A percentile compares a stretch with the other conserved stretches of the same genome.
Conservation (phyloP, 2,888 invertebrate species). For the Drosophila mercatorum region DNA sequence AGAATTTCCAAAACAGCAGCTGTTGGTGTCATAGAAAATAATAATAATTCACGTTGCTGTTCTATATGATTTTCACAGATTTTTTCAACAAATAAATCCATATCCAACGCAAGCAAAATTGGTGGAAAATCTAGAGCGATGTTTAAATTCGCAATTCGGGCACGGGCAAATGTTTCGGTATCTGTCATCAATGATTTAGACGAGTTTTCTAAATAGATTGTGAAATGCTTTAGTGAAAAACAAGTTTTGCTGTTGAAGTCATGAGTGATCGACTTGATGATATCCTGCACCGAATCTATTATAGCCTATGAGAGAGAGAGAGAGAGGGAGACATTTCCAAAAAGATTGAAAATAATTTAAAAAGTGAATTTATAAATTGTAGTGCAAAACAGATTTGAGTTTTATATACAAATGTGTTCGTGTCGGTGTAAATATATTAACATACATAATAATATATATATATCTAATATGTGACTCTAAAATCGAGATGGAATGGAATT, state of each 20-base stretch:
- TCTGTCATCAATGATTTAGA: constrained; percentile 66
- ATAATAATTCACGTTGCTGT: constrained; percentile 36
- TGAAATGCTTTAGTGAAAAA: constrained; percentile 29
- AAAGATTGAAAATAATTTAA: not conserved
- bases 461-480: no score
- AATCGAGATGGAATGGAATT: no score
- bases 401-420: no score
- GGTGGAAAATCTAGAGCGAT: constrained; percentile 6
- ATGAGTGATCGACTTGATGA: not conserved
- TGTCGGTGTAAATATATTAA: no score
- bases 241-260: not conserved
- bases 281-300: not conserved
- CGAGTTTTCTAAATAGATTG: constrained; percentile 53
- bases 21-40: constrained; percentile 37
- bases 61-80: constrained; percentile 34
- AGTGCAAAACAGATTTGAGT: no score
- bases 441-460: no score
- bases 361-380: no score
- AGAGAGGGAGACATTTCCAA: no score
- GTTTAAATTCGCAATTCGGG: constrained; percentile 6
- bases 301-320: not conserved
- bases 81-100: constrained; percentile 49
- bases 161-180: constrained; percentile 8
- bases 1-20: constrained; percentile 39
- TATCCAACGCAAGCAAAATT: not conserved